Conservation (phyloP, 2,113 vertebrate species). For the Syrrhaptes paradoxus region DNA sequence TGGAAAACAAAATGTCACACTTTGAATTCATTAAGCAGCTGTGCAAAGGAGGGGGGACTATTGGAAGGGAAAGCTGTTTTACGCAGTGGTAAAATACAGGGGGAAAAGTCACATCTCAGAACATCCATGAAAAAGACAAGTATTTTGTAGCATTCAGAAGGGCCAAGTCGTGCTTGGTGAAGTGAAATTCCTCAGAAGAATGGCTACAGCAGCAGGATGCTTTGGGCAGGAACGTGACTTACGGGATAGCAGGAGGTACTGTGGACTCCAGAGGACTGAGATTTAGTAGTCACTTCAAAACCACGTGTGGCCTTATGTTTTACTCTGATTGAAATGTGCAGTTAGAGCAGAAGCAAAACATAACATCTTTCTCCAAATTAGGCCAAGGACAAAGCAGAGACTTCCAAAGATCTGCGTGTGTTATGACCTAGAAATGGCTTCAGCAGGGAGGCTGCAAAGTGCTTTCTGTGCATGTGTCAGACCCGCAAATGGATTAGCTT, state of each 20-base stretch:
- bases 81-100: neutral
- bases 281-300: neutral
- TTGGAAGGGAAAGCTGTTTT: slow-evolving; percentile 1
- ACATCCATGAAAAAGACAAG: neutral
- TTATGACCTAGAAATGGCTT: slow-evolving; percentile 10
- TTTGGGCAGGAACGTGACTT: neutral
- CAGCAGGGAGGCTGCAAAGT: neutral
- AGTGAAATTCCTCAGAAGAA: neutral
- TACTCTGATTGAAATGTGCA: neutral
- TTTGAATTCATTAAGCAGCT: slow-evolving; percentile 28
- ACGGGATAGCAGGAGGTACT: neutral
- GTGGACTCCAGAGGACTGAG: neutral
- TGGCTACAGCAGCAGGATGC: neutral
- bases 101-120: neutral
- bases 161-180: neutral
- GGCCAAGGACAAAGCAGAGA: slow-evolving; percentile 11
- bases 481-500: neutral
- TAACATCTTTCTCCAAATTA: neutral
- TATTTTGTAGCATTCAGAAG: neutral
- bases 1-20: slow-evolving; percentile 37
- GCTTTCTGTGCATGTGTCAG: neutral
- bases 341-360: neutral
- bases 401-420: neutral
- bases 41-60: neutral
- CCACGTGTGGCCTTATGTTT: neutral